Base-by-base conservation (phyloP, 2,888 invertebrate genomes). In the Fissipunctia ypsillon region DNA sequence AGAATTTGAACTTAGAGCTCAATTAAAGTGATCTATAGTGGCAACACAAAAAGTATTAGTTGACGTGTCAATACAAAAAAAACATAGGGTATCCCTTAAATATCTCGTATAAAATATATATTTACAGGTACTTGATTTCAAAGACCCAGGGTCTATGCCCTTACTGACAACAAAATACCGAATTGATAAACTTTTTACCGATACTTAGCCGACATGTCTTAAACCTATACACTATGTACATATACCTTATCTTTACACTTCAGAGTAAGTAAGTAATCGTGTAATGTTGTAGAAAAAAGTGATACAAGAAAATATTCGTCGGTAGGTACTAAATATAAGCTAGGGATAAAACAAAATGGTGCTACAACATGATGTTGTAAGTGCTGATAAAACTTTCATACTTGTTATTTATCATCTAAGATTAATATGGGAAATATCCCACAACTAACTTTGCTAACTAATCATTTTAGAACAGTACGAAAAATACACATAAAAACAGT, bases 281-380 rank as follows among this genome's bases (percentile, higher is more conserved):
- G 74, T 78, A 71, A 72, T 54, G 70, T 75, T 50, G 70, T 59
- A 77, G 75, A 78, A 78, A 67, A 56, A 73, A 73, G 41, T 64
- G 67, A 61, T 56, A 59, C 31, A 45, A 38, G 48, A 68, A 56
- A 60, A 56, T 70, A 63, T 59, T 57, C n/a, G 45, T 43, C 22
- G 38, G 9, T 52, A 25, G n/a, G n/a, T n/a, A n/a, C n/a, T n/a
- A n/a, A n/a, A 35, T 52, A 35, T 4, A 45, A 52, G 57, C 43
- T 38, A 45, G 9, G 68, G 19, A 52, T 56, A 65, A 56, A 64
- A 67, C 38, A 64, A 52, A 70, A 76, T 68, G 43, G 9, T 50
- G 50, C 16, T 9, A 31, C 19, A 43, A 69, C 19, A 70, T 38
- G 22, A 16, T 19, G 28, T 65, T 56, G 19, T 41, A 48, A 48